Evolutionary conservation across 1,140 invertebrate species (phyloP), one percentile per base, ranked within the genome.

Genomic region (Drosophila mauritiana): DNA sequence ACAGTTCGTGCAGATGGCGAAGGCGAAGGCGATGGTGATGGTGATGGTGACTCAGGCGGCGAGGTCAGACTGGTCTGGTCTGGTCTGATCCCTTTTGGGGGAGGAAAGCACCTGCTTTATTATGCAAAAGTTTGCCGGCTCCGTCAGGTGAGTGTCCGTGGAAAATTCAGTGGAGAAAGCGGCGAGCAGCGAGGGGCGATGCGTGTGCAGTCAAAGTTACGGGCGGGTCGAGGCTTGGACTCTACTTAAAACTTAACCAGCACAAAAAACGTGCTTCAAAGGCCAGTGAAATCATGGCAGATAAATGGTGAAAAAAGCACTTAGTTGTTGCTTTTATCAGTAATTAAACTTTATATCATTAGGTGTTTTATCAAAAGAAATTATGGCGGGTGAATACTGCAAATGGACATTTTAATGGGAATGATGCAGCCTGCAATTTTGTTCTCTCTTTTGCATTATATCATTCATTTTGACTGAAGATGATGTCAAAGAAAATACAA

Each of bases 101-200:
- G 51, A 34, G 56, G 43, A 45, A 65, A 61, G 69, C 80, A 75
- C 77, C 79, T 79, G 80, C 69, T 84, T 83, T 79, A 79, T 67
- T 84, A 84, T 84, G 80, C 80, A 79, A 84, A 73, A 82, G 80
- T 84, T 76, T 64, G 54, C 73, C 73, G 46, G 55, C 52, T 78
- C 74, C 74, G 54, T 72, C 79, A 78, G 79, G 49, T 74, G 80
- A 61, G 63, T 56, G 59, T 36, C 61, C 59, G 56, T 65, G 56
- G 51, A 75, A 78, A 74, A 64, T 69, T 82, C 63, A 58, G 58
- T 3, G 20, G 4, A 1, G n/a, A 5, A 10, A 4, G 11, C 13
- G 13, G n/a, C 13, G 15, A 11, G 52, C 1, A 15, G 6, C 6
- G 12, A 54, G 55, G 62, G 46, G 54, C 48, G 59, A 40, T 57